Percentiles rank a stretch among this genome's conserved stretches.
phyloP scores from a whole-genome alignment of 2,797 vertebrate species.

The Eidolon dupreanum region DNA sequence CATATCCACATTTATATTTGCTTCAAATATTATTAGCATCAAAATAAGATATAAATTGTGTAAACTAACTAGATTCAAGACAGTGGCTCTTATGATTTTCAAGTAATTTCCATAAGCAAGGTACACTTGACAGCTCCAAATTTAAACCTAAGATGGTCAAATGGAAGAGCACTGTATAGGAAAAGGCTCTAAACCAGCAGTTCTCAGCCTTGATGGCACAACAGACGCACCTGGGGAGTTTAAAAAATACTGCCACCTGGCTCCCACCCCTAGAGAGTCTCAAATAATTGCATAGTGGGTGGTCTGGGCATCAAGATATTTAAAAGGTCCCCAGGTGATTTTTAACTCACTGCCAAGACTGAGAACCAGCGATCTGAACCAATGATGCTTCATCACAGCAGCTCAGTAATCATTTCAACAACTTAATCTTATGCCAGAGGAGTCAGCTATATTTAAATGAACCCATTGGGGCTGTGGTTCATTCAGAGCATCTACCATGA shows the following conservation, averaged over 20 bases:
- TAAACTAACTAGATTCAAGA: background rate
- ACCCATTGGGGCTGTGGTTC: background rate
- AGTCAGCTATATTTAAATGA: background rate
- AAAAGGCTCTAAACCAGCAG: background rate
- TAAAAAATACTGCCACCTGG: background rate
- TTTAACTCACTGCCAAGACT: background rate
- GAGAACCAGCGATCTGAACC: background rate
- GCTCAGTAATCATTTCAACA: background rate
- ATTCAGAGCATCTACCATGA: background rate
- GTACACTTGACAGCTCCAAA: background rate
- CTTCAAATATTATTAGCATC: background rate
- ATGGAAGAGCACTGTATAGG: background rate
- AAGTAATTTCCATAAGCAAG: background rate
- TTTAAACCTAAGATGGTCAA: background rate
- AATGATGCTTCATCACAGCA: background rate
- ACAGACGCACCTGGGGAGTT: background rate
- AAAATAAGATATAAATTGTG: background rate
- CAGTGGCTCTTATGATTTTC: background rate
- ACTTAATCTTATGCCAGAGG: background rate
- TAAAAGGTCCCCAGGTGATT: background rate
- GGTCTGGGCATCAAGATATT: background rate
- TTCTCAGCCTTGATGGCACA: background rate
- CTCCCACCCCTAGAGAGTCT: background rate
- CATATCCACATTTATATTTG: background rate
- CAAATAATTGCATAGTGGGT: background rate